Percentiles rank a stretch among this genome's conserved stretches.
phyloP scores from a whole-genome alignment of 2,888 invertebrate genomes.

The Cremastinae sp. region DNA sequence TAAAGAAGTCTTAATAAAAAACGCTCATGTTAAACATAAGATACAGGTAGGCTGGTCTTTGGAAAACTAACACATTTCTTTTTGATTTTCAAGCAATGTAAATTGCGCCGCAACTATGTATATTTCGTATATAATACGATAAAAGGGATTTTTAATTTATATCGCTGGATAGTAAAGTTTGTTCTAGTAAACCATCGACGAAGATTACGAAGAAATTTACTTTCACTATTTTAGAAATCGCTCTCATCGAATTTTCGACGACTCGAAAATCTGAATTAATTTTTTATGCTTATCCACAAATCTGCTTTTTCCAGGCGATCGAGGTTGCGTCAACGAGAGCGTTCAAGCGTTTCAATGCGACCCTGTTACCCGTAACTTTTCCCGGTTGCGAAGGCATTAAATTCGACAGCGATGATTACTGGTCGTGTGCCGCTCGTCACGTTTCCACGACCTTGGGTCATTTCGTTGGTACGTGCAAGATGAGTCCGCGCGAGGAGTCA shows the following conservation, averaged over 20 bases:
- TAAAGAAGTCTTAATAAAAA: no score
- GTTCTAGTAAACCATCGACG: no score
- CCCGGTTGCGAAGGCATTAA: conserved; percentile 85
- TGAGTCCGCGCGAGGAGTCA: conserved; percentile 79
- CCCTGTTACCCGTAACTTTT: conserved; percentile 83
- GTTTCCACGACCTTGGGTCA: conserved; percentile 86
- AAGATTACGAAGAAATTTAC: not conserved
- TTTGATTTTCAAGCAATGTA: no score
- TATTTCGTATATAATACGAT: no score
- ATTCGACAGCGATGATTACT: conserved; percentile 86
- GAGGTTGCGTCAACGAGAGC: conserved; percentile 81
- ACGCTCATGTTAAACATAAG: no score
- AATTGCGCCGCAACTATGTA: no score
- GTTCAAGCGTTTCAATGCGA: conserved; percentile 82
- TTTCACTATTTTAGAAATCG: no score
- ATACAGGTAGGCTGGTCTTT: no score
- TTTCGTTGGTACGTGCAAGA: conserved; percentile 81
- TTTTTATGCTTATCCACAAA: not conserved
- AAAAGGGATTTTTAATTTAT: no score
- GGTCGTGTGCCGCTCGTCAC: conserved; percentile 87
- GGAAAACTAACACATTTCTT: no score
- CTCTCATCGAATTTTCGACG: no score
- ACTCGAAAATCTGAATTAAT: not conserved
- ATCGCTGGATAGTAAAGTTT: no score
- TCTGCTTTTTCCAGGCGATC: conserved; percentile 81